phyloP scores from a whole-genome alignment of 2,797 vertebrate species.

The Halcyon chelicuti region DNA sequence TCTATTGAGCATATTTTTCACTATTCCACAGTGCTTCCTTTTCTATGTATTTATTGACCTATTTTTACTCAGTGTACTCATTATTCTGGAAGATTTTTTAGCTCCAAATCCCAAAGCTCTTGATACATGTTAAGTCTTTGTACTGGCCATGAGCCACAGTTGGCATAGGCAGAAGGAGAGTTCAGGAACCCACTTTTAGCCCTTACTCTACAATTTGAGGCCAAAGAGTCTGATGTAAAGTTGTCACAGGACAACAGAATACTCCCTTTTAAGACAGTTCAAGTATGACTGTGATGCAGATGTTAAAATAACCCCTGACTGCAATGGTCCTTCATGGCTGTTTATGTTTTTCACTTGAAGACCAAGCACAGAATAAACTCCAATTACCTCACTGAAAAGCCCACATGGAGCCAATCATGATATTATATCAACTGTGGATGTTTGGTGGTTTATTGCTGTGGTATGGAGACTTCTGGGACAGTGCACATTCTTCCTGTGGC shows the following conservation, averaged over 20 bases:
- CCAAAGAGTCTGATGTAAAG: not conserved
- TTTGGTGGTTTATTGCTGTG: not conserved
- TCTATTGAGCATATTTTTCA: not conserved
- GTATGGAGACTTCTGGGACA: not conserved
- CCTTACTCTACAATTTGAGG: not conserved
- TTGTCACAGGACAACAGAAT: not conserved
- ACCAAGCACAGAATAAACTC: conserved; percentile 25
- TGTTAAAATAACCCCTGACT: conserved; percentile 9
- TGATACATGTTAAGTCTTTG: not conserved
- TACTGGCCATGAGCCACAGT: not conserved
- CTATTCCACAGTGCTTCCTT: not conserved
- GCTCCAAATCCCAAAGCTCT: not conserved
- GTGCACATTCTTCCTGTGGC: not conserved
- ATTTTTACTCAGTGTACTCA: not conserved
- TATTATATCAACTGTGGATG: not conserved
- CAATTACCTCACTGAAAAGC: not conserved
- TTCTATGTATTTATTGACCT: conserved; percentile 10
- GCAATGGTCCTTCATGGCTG: not conserved
- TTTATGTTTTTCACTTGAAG: conserved; percentile 43
- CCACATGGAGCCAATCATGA: not conserved
- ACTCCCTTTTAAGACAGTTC: conserved; percentile 16
- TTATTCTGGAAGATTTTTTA: conserved; percentile 1
- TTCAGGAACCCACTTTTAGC: not conserved
- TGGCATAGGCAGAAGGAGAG: not conserved
- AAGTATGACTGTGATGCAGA: conserved; percentile 26